Evolutionary conservation across 2,113 vertebrate species (phyloP).

Genomic region (Zootoca vivipara): DNA sequence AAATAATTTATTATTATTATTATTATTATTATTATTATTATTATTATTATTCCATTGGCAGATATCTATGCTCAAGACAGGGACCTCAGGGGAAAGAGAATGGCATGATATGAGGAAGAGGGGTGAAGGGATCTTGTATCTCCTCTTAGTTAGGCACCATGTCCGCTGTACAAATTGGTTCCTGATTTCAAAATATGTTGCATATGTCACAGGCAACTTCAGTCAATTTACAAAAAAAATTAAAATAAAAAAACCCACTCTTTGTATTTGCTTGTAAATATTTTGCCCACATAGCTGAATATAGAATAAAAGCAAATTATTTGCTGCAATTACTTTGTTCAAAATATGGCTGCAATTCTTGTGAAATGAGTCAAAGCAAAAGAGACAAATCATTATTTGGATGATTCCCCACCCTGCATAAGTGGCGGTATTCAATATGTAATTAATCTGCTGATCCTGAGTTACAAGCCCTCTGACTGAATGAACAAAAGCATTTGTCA

Average conservation of each 20-base stretch:
- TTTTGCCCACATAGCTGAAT: not conserved
- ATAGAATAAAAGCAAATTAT: not conserved
- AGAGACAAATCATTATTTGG: not conserved
- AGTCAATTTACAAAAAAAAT: not conserved
- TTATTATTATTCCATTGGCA: not conserved
- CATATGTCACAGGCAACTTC: not conserved
- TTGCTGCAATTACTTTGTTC: not conserved
- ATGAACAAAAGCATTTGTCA: not conserved
- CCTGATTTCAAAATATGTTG: not conserved
- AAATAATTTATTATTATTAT: too few relatives aligned
- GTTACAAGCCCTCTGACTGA: not conserved
- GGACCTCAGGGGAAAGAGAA: not conserved
- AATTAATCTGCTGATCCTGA: not conserved
- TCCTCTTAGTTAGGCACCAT: not conserved
- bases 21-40: too few relatives aligned
- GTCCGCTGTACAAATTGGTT: too few relatives aligned
- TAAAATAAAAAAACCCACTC: not conserved
- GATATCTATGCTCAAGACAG: too few relatives aligned
- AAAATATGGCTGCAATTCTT: not conserved
- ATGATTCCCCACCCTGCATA: not conserved
- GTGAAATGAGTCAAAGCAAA: not conserved
- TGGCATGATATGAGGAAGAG: not conserved
- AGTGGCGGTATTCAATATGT: slow-evolving; percentile 4
- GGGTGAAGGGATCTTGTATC: not conserved
- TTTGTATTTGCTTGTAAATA: slow-evolving; percentile 9